A percentile compares a stretch with the other conserved stretches of the same genome.
Evolutionary conservation across 2,113 vertebrate genomes (phyloP).

Genomic region (rabbit (Oryctolagus cuniculus)): mOryCun1.1 NC_091432.1:200494001-200494500

Average conservation of each 20-base stretch:
- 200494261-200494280: background rate
- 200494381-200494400: background rate
- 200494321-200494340: too few species aligned
- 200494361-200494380: conserved; percentile 23
- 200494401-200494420: background rate
- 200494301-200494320: too few species aligned
- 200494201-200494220: background rate
- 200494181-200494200: background rate
- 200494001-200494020: background rate
- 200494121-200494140: background rate
- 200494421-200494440: background rate
- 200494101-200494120: background rate
- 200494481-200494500: background rate
- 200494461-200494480: background rate
- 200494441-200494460: conserved; percentile 3
- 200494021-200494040: too few species aligned
- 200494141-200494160: background rate
- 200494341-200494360: background rate
- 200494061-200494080: background rate
- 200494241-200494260: background rate
- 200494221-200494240: background rate
- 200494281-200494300: too few species aligned
- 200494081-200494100: background rate
- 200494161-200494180: background rate
- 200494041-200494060: background rate